phyloP scores from a whole-genome alignment of 2,113 vertebrate genomes.

The Zeus faber region DNA sequence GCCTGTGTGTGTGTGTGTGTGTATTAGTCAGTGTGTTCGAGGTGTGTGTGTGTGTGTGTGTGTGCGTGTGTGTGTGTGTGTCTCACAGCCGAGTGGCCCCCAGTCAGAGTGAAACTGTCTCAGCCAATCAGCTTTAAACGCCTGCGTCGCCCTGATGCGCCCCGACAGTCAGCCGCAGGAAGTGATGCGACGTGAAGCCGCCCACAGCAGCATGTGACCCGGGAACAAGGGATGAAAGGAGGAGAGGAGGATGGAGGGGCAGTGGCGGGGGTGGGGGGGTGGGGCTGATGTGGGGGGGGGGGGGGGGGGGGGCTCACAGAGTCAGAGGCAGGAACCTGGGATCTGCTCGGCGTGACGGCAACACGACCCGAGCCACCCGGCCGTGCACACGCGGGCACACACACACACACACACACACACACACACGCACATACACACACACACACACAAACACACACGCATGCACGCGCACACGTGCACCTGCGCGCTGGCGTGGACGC shows the following conservation, averaged over 20 bases:
- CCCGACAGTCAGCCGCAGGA: slow-evolving; percentile 66
- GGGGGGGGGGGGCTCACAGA: no score
- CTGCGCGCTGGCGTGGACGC: neutral
- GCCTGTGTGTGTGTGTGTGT: neutral
- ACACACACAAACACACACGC: neutral
- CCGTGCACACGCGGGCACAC: neutral
- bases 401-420: slow-evolving; percentile 3
- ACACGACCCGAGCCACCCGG: no score
- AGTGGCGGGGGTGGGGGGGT: no score
- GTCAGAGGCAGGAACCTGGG: no score
- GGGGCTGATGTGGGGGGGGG: neutral
- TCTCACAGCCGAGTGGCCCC: slow-evolving; percentile 49
- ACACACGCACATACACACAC: neutral
- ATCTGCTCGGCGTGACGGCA: no score
- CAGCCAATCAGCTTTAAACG: slow-evolving; percentile 59
- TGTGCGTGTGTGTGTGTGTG: neutral
- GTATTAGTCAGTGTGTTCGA: no score
- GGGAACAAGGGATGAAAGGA: neutral
- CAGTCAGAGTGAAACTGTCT: slow-evolving; percentile 68
- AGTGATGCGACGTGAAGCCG: slow-evolving; percentile 54
- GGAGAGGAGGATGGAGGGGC: neutral
- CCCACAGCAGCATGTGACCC: slow-evolving; percentile 58
- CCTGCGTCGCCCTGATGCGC: slow-evolving; percentile 52
- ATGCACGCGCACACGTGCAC: neutral
- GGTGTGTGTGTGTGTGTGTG: neutral